Base-by-base conservation (phyloP, 2,797 vertebrate genomes). In the Halcyon chelicuti region DNA sequence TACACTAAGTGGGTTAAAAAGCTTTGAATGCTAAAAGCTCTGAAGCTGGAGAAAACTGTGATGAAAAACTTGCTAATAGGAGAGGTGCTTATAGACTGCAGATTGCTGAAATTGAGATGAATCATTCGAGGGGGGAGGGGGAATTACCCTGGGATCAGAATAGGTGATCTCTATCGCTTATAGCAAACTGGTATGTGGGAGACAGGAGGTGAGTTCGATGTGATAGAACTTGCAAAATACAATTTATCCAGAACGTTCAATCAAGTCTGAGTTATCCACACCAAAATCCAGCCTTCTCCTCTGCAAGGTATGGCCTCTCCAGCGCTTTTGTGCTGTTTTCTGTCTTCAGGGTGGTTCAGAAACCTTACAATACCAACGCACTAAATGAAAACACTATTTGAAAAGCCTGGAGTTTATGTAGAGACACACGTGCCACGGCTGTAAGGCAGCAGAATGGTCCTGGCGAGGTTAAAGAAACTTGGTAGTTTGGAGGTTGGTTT, bases 111-210 rank as follows among this genome's bases (percentile, higher is more conserved):
- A 55, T 15, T 17, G 35, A 77, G 68, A 87, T 92, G 78, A 95
- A 61, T 93, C 75, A 62, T 83, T 51, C 22, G 35, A 61, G 12
- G 31, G 14, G 23, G 37, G n/a, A 23, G 54, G 35, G 5, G 28
- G 80, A 22, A 78, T 88, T 94, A 71, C 83, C 78, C 46, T 86
- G 42, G 72, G 58, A 93, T 75, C 40, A 80, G 72, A 89, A 78
- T 10, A 54, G 65, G 80, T 66, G 60, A 65, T 86, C 74, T 90
- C 61, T 95, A 49, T 75, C 65, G 51, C 40, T 89, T 88, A 19
- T 42, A 72, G 52, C 93, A 75, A 86, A 86, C 39, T 35, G 35
- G 80, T 51, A 28, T 8, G 75, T 92, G 20, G 58, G 82, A 79
- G 81, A 78, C 37, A 76, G 33, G 51, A 58, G 33, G 49, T 52